These are phyloP conservation scores for Sylvietta virens DNA, from an alignment of 2,113 vertebrate genomes.

Conservation along the genomic window DNA sequence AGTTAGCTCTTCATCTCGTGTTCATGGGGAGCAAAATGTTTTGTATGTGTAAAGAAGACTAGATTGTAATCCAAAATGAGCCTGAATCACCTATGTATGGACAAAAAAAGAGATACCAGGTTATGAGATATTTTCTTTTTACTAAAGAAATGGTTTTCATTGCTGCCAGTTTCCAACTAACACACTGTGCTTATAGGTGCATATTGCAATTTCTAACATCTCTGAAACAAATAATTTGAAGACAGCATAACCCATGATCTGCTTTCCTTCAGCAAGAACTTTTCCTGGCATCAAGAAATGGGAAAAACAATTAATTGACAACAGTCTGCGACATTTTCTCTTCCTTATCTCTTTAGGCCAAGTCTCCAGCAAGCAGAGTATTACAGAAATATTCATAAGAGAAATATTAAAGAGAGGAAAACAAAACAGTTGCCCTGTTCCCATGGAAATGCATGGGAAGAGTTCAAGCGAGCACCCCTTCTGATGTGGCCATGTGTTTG, in stretches of 20 bases:
- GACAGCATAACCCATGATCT: not conserved
- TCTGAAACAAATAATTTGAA: not conserved
- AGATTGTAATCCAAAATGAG: not conserved
- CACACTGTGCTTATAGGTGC: not conserved
- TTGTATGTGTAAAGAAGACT: not conserved
- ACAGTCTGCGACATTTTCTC: not conserved
- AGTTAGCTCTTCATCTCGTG: not conserved
- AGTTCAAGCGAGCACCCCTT: not conserved
- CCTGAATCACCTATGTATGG: not conserved
- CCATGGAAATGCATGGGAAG: constrained; percentile 23
- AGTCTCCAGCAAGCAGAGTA: not conserved
- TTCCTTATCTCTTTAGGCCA: constrained; percentile 33
- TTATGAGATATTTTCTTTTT: not conserved
- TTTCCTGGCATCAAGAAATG: constrained; percentile 46
- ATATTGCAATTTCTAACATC: not conserved
- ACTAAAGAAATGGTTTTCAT: not conserved
- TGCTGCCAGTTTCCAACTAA: not conserved
- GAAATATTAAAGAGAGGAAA: not conserved
- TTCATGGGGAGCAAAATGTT: not conserved
- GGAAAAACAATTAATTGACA: constrained; percentile 11
- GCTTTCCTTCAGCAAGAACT: not conserved
- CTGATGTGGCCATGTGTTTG: not conserved
- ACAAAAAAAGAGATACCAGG: not conserved
- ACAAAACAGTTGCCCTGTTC: not conserved
- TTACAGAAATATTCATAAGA: constrained; percentile 10